A percentile compares a stretch with the other conserved stretches of the same genome.
Evolutionary conservation across 1,140 invertebrate species (phyloP).

Genomic region (Drosophila grimshawi): DNA sequence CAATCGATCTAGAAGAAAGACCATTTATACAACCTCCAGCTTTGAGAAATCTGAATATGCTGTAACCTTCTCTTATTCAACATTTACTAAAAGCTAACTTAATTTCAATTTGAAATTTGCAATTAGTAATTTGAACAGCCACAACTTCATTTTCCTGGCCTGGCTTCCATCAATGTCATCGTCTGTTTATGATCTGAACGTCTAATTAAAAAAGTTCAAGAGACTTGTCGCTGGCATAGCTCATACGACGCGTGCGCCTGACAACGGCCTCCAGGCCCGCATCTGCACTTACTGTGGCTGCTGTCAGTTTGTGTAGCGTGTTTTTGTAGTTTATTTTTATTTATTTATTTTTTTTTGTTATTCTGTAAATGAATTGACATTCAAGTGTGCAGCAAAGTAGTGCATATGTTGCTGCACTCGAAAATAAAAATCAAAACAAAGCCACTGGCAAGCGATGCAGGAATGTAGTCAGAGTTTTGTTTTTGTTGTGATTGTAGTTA

Average conservation of each 20-base stretch:
- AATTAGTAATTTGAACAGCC: not conserved
- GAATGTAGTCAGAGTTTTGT: slow-evolving; percentile 51
- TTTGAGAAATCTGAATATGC: too few relatives aligned
- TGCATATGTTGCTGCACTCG: slow-evolving; percentile 29
- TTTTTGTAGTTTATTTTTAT: slow-evolving; percentile 41
- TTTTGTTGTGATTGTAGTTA: slow-evolving; percentile 78
- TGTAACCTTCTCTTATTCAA: too few relatives aligned
- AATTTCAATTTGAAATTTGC: not conserved
- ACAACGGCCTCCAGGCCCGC: not conserved
- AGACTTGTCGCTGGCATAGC: slow-evolving; percentile 51
- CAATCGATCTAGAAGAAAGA: too few relatives aligned
- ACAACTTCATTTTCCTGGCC: not conserved
- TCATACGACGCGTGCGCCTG: slow-evolving; percentile 62
- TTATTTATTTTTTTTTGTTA: slow-evolving; percentile 19
- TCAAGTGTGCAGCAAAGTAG: slow-evolving; percentile 69
- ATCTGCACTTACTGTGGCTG: slow-evolving; percentile 1
- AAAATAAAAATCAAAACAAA: slow-evolving; percentile 21
- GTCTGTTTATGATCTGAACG: slow-evolving; percentile 53
- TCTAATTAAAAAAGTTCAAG: slow-evolving; percentile 76
- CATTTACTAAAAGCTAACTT: not conserved
- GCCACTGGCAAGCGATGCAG: slow-evolving; percentile 7
- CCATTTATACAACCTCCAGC: too few relatives aligned
- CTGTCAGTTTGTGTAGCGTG: slow-evolving; percentile 45
- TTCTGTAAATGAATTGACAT: slow-evolving; percentile 69
- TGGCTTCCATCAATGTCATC: slow-evolving; percentile 18